Evolutionary conservation across 2,888 invertebrate species (phyloP).

Genomic region (Trissolcus japonicus): DNA sequence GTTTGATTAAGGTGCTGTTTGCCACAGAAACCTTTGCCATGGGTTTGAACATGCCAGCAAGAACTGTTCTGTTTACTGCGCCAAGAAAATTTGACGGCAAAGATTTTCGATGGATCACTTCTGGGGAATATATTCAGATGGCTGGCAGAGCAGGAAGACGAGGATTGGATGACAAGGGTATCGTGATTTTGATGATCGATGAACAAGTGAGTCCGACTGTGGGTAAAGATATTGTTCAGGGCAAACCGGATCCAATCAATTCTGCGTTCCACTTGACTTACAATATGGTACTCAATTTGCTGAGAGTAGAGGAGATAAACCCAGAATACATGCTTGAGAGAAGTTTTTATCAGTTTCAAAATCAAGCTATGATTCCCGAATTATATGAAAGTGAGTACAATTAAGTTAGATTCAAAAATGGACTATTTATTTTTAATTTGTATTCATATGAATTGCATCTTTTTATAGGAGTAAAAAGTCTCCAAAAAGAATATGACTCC

Average conservation of each 20-base stretch:
- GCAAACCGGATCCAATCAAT: constrained; percentile 96
- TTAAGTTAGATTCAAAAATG: background rate
- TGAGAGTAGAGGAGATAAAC: constrained; percentile 99
- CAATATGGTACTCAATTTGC: constrained; percentile 98
- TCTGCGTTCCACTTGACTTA: constrained; percentile 99
- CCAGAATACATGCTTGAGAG: constrained; percentile 99
- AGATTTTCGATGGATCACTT: constrained; percentile 94
- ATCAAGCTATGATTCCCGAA: constrained; percentile 94
- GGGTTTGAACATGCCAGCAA: constrained; percentile 99
- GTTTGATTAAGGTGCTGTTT: constrained; percentile 97
- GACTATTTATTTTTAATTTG: background rate
- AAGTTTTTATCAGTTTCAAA: constrained; percentile 99
- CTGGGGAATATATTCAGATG: constrained; percentile 99
- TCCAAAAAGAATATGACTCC: constrained; percentile 81
- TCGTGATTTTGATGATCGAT: constrained; percentile 99
- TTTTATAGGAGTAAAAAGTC: constrained; percentile 79
- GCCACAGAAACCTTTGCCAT: constrained; percentile 99
- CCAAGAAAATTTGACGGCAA: constrained; percentile 98
- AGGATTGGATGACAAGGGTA: constrained; percentile 96
- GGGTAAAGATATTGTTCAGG: constrained; percentile 88
- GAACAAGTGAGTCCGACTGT: constrained; percentile 91
- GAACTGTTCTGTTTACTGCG: constrained; percentile 97
- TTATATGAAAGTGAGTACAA: constrained; percentile 86
- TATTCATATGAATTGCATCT: background rate
- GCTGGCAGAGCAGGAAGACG: constrained; percentile 98